phyloP scores from a whole-genome alignment of 2,113 vertebrate species.

The Nothobranchius furzeri region DNA sequence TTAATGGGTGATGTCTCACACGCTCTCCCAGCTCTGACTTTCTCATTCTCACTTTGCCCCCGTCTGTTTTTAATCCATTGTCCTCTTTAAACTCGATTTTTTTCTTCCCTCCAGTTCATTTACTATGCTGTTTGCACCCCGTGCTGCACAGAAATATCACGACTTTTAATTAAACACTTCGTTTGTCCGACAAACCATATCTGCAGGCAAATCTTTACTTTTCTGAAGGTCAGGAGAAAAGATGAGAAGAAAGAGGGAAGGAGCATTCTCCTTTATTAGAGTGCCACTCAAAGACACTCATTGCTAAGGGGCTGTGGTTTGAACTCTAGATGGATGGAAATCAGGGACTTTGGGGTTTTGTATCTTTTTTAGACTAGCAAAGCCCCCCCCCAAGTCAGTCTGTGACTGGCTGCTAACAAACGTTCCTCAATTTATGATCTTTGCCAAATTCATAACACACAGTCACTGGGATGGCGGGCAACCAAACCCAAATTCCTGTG shows the following conservation, averaged over 20 bases:
- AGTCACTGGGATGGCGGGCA: constrained; percentile 42
- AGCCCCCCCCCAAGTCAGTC: constrained; percentile 19
- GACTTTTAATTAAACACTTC: constrained; percentile 65
- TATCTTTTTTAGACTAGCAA: constrained; percentile 22
- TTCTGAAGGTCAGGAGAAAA: constrained; percentile 53
- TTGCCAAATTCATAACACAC: constrained; percentile 67
- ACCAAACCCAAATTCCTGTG: constrained; percentile 49
- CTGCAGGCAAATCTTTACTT: constrained; percentile 51
- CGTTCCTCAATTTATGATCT: constrained; percentile 51
- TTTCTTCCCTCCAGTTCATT: constrained; percentile 14
- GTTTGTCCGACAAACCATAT: constrained; percentile 56
- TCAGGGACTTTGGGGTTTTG: constrained; percentile 18
- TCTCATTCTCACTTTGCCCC: background rate
- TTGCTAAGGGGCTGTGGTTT: constrained; percentile 25
- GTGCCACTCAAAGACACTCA: constrained; percentile 34
- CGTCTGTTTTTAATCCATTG: background rate
- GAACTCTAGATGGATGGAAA: constrained; percentile 42
- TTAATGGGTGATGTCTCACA: constrained; percentile 21
- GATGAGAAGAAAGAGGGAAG: background rate
- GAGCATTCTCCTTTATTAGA: constrained; percentile 15
- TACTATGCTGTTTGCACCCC: constrained; percentile 36
- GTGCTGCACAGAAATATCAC: constrained; percentile 55
- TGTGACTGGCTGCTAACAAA: constrained; percentile 50
- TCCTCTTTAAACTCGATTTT: constrained; percentile 8
- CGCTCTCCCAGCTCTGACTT: background rate